Base-by-base conservation (phyloP, 2,797 vertebrate genomes). In the Petrocephalus sullivani region DNA sequence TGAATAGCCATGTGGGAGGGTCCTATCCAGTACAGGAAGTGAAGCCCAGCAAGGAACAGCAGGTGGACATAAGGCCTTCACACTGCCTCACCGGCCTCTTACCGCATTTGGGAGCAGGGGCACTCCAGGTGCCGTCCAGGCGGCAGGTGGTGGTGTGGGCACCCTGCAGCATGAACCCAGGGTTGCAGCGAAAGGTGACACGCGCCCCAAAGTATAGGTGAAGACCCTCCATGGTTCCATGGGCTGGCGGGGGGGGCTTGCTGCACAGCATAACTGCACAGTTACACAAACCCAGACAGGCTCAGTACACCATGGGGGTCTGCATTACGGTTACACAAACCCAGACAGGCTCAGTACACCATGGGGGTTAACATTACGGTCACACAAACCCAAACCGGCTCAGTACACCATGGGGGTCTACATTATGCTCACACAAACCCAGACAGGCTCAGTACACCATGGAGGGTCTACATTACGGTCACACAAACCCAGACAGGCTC, bases 241-340 rank as follows among this genome's bases (percentile, higher is more conserved):
- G 95, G 91, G 92, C 92, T 0, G 97, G 97, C 92, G 96, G 93
- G 84, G 94, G 94, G 90, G 97, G 96, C 93, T 95, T 96, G 92
- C 90, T 96, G 94, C 97, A 98, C 92, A 96, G 96, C 93, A 98
- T 93, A 95, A 97, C 97, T 98, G 94, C 93, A 90, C 88, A 91
- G 90, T 95, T 93, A 96, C 87, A 95, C 92, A 96, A 93, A 93
- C 92, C 93, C 90, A 93, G 91, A 94, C 92, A 92, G 92, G 56
- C 21, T 78, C 49, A 85, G 28, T 81, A 87, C 37, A 89, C 46
- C 41, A 53, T 33, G 7, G 6, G n/a, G 28, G 56, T 12, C 10
- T 57, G 3, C 56, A 9, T 56, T 93, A 89, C 87, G 91, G 90
- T 95, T 93, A 95, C 86, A 95, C 92, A 96, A 92, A 93, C 92